Conservation (phyloP, 2,888 invertebrate species). For the Tanypteryx hageni region DNA sequence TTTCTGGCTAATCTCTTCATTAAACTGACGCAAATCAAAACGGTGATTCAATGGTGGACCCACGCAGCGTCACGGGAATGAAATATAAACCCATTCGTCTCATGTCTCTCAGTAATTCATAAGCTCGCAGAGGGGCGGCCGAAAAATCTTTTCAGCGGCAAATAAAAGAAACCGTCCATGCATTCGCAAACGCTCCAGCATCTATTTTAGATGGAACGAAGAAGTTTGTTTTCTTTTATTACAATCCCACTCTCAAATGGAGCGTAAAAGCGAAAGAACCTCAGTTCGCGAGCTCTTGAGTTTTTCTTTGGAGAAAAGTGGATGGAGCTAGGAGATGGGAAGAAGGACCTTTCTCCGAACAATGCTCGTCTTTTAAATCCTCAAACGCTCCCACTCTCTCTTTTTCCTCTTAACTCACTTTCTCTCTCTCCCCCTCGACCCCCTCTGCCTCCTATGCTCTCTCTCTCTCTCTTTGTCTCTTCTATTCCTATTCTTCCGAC, state of each 20-base stretch:
- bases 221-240: background rate
- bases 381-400: background rate
- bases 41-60: background rate
- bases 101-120: background rate
- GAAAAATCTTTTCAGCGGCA: background rate
- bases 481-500: too few relatives aligned
- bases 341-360: background rate
- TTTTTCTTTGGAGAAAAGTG: background rate
- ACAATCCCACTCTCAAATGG: background rate
- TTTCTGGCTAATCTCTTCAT: background rate
- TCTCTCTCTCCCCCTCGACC: background rate
- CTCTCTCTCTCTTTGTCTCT: background rate
- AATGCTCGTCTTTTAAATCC: background rate
- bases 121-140: background rate
- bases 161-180: background rate
- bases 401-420: background rate
- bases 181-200: background rate
- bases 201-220: background rate
- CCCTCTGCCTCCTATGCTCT: background rate
- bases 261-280: conserved; percentile 1
- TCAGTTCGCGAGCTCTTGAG: background rate
- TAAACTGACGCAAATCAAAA: background rate
- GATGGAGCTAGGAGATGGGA: background rate
- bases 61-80: background rate
- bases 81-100: background rate